Base-by-base conservation (phyloP, 2,888 invertebrate genomes). In the Fragum whitleyi region DNA sequence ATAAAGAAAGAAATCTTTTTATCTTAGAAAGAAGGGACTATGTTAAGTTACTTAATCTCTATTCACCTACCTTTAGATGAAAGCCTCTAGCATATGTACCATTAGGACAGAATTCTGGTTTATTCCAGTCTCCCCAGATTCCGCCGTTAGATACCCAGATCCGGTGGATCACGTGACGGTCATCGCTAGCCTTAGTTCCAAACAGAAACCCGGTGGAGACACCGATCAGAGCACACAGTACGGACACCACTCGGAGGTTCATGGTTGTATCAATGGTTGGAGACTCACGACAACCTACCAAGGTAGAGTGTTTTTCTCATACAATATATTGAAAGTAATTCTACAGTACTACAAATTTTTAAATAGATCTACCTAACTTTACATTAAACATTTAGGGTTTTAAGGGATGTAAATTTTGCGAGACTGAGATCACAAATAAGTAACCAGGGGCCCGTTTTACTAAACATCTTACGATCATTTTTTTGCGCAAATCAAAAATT, bases 41-140 rank as follows among this genome's bases (percentile, higher is more conserved):
- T n/a, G n/a, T n/a, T n/a, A n/a, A n/a, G n/a, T n/a, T n/a, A n/a
- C n/a, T n/a, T n/a, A n/a, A n/a, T n/a, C n/a, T n/a, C n/a, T n/a
- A n/a, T n/a, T n/a, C n/a, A 32, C 65, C 21, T 47, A 77, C 77
- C 77, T 77, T 71, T 42, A 77, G 28, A 16, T 36, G 14, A 28
- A 72, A 77, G 6, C 77, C 72, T 2, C 23, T 53, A 11, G 77
- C 77, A 32, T 57, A 77, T 6, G 65, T 53, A 21, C 67, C 77
- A 32, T 11, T 26, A 14, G 67, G 72, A 67, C 77, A 77, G 67
- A 72, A 77, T 21, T 67, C 61, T 7, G 77, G 65, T 3, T 51
- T 16, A 26, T 14, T 28, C 77, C 77, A 77, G 23, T 53, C 36
- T 11, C 77, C 77, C 77, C 71, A 67, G 36, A 11, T 29, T 9